A percentile compares a stretch with the other conserved stretches of the same genome.
Evolutionary conservation across 2,888 invertebrate genomes (phyloP).

Genomic region (Tenthredo mesomela): DNA sequence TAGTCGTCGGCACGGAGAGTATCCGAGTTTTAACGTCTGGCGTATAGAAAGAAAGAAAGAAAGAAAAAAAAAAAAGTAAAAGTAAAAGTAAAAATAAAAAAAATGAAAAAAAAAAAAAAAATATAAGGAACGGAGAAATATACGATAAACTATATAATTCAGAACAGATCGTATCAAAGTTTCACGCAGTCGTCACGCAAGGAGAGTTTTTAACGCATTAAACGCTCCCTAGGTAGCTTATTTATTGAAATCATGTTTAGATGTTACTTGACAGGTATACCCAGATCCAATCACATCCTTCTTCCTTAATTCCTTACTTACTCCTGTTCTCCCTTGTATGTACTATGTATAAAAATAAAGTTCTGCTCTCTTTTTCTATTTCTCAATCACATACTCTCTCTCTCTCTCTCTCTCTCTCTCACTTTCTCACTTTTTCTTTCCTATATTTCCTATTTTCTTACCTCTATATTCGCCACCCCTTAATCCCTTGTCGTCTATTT

Average conservation of each 20-base stretch:
- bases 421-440: not conserved
- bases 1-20: not conserved
- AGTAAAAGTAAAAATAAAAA: slow-evolving; percentile 57
- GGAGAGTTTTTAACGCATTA: not conserved
- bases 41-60: not conserved
- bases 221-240: slow-evolving; percentile 75
- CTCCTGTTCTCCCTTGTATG: not conserved
- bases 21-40: not conserved
- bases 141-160: not conserved
- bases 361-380: slow-evolving; percentile 61
- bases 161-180: not conserved
- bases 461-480: not conserved
- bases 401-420: not conserved
- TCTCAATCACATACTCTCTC: slow-evolving; percentile 30
- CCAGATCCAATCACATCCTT: slow-evolving; percentile 60
- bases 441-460: not conserved
- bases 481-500: slow-evolving; percentile 15
- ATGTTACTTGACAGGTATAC: slow-evolving; percentile 58
- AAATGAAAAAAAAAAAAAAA: not conserved
- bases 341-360: slow-evolving; percentile 53
- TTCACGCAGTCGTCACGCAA: slow-evolving; percentile 45
- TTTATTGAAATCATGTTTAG: slow-evolving; percentile 76
- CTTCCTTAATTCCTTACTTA: slow-evolving; percentile 46
- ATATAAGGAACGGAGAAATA: not conserved
- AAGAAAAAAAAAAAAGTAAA: slow-evolving; percentile 59